These are phyloP conservation scores for Melanargia galathea DNA, from an alignment of 2,888 invertebrate genomes.

Conservation along the genomic window DNA sequence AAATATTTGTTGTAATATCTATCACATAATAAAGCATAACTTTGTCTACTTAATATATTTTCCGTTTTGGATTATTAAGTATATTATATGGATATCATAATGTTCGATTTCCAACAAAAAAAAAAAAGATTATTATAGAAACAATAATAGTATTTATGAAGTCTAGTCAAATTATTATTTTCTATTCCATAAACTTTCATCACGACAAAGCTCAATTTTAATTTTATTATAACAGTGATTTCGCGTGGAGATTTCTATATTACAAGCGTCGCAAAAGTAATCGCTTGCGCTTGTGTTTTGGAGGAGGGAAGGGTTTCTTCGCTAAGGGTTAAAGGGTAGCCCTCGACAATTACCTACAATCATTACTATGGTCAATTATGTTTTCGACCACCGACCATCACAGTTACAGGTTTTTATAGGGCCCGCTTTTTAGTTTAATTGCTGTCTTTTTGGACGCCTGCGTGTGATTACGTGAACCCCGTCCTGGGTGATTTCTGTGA, in stretches of 20 bases:
- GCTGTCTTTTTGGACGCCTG: slow-evolving; percentile 54
- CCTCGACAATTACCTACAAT: slow-evolving; percentile 79
- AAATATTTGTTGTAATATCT: too few species aligned
- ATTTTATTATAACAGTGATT: too few species aligned
- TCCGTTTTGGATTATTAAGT: too few species aligned
- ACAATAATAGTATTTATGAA: too few species aligned
- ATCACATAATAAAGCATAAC: too few species aligned
- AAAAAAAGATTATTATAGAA: too few species aligned
- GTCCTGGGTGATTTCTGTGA: slow-evolving; percentile 51
- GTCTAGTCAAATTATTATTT: too few species aligned
- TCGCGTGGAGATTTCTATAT: not conserved
- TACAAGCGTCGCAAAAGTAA: not conserved
- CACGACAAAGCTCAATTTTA: not conserved
- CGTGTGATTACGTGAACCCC: slow-evolving; percentile 48
- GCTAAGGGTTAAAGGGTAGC: slow-evolving; percentile 70
- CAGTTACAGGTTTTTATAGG: slow-evolving; percentile 77
- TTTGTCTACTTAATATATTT: too few species aligned
- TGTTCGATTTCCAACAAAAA: too few species aligned
- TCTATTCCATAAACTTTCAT: too few species aligned
- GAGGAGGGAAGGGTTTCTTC: slow-evolving; percentile 57
- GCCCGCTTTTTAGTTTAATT: slow-evolving; percentile 77
- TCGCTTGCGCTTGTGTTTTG: slow-evolving; percentile 43
- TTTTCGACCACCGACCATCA: slow-evolving; percentile 68
- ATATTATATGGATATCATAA: too few species aligned
- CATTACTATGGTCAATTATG: slow-evolving; percentile 78